A percentile compares a stretch with the other conserved stretches of the same genome.
Evolutionary conservation across 2,113 vertebrate genomes (phyloP).

Genomic region (Acanthochromis polyacanthus): DNA sequence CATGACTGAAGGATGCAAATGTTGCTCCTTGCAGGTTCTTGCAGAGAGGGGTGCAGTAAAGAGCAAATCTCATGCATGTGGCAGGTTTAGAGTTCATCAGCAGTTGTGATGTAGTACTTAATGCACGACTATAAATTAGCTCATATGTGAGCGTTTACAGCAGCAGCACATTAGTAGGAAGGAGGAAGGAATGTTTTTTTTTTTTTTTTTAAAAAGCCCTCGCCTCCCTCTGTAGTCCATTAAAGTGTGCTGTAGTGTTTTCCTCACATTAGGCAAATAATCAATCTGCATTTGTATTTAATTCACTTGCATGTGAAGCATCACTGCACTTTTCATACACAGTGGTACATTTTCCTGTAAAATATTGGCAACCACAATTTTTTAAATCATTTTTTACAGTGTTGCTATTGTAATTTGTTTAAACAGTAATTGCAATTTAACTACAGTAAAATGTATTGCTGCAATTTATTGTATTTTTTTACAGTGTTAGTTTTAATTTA

Average conservation of each 20-base stretch:
- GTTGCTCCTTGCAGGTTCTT: slow-evolving; percentile 2
- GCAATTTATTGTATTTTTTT: no score
- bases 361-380: no score
- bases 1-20: background rate
- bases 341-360: no score
- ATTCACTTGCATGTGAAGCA: background rate
- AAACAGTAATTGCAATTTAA: no score
- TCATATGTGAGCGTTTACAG: slow-evolving; percentile 32
- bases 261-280: slow-evolving; percentile 1
- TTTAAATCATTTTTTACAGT: no score
- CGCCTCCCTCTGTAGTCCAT: background rate
- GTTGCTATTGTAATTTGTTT: no score
- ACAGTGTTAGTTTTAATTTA: no score
- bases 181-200: background rate
- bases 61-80: slow-evolving; percentile 42
- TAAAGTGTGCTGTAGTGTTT: slow-evolving; percentile 17
- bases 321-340: background rate
- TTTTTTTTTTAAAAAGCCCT: background rate
- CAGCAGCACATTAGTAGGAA: slow-evolving; percentile 24
- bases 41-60: slow-evolving; percentile 16
- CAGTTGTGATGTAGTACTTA: slow-evolving; percentile 71
- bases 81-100: slow-evolving; percentile 70
- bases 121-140: slow-evolving; percentile 73
- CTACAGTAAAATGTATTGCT: no score
- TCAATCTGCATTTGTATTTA: background rate